Percentiles rank a stretch among this genome's conserved stretches.
These are phyloP conservation scores for Eurosta solidaginis DNA, from an alignment of 1,140 invertebrate species.

Conservation along the genomic window DNA sequence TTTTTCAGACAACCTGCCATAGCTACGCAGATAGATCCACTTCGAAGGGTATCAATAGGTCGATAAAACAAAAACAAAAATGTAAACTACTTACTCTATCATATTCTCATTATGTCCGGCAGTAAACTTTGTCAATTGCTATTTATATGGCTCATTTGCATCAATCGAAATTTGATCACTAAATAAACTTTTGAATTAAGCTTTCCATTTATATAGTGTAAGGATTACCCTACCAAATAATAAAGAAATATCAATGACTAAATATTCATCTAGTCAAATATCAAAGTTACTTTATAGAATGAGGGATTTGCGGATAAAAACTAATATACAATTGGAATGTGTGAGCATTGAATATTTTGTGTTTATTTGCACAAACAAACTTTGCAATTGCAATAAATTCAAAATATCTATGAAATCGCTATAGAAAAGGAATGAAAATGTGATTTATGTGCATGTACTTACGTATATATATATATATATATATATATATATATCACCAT, in stretches of 20 bases:
- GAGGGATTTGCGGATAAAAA: not conserved
- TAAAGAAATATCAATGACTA: not conserved
- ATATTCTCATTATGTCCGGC: too few species aligned
- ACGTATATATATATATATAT: not conserved
- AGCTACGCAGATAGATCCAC: too few species aligned
- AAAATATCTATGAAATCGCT: slow-evolving; percentile 7
- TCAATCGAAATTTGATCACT: too few species aligned
- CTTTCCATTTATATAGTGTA: too few species aligned
- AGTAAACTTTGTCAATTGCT: too few species aligned
- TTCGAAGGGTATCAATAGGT: too few species aligned
- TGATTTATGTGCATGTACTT: not conserved
- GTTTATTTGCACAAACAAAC: slow-evolving; percentile 19
- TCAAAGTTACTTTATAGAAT: not conserved
- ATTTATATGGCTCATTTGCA: too few species aligned
- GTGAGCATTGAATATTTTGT: slow-evolving; percentile 4
- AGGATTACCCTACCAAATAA: not conserved
- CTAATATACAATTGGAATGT: slow-evolving; percentile 5
- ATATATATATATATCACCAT: not conserved
- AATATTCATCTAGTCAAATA: not conserved
- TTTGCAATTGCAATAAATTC: slow-evolving; percentile 26
- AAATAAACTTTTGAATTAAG: too few species aligned
- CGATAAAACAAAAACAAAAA: too few species aligned
- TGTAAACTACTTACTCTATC: too few species aligned
- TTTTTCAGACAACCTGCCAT: too few species aligned
- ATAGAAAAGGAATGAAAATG: not conserved